These are phyloP conservation scores for Epinephelus malabaricus DNA, from an alignment of 2,797 vertebrate species.

Conservation along the genomic window DNA sequence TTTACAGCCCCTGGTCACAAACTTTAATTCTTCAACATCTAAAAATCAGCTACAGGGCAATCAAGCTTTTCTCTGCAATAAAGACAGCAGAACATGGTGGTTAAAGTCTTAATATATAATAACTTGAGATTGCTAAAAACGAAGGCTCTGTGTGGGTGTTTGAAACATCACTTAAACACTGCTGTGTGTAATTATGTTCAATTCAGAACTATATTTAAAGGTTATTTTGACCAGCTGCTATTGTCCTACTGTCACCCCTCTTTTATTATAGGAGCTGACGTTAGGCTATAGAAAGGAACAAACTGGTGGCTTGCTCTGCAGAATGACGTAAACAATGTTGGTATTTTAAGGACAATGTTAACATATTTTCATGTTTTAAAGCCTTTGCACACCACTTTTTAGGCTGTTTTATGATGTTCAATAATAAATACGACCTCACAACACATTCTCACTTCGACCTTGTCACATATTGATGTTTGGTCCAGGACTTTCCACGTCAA, in stretches of 20 bases:
- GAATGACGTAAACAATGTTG: background rate
- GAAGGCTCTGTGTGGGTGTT: slow-evolving; percentile 22
- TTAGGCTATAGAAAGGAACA: background rate
- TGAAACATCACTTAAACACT: slow-evolving; percentile 1
- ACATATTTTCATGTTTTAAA: background rate
- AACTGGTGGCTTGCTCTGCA: background rate
- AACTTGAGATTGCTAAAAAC: background rate
- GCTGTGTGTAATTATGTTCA: slow-evolving; percentile 18
- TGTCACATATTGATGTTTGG: too few species aligned
- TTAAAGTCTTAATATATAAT: slow-evolving; percentile 5
- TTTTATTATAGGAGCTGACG: background rate
- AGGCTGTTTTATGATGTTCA: too few species aligned
- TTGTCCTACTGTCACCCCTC: background rate
- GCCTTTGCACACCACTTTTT: too few species aligned
- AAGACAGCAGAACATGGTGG: background rate
- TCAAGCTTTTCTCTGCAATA: slow-evolving; percentile 5
- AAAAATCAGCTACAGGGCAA: background rate
- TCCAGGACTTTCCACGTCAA: too few species aligned
- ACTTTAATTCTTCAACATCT: background rate
- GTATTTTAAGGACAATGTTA: background rate
- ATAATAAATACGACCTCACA: too few species aligned
- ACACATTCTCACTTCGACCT: too few species aligned
- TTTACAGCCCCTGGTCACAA: too few species aligned
- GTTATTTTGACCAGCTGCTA: background rate
- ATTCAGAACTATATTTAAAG: slow-evolving; percentile 3